Conservation (phyloP, 1,140 invertebrate genomes). For the Delia radicum region DNA sequence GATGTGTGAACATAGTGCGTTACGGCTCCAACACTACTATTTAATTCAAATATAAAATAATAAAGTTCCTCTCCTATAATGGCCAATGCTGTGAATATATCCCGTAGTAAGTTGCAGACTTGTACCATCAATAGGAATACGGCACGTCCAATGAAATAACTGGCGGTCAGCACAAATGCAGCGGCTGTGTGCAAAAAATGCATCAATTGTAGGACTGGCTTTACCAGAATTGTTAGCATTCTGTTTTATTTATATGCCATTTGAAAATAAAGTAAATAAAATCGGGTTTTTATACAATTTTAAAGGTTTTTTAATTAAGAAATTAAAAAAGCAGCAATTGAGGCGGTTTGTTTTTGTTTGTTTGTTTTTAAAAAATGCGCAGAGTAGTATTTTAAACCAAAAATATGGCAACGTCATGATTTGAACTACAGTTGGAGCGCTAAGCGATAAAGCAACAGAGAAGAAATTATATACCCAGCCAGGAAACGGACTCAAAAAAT, state of each 20-base stretch:
- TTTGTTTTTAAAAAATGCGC: background rate
- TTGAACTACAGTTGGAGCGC: background rate
- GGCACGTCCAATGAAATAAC: conserved; percentile 11
- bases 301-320: background rate
- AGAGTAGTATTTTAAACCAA: background rate
- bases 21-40: background rate
- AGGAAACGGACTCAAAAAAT: no score
- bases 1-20: background rate
- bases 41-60: conserved; percentile 3
- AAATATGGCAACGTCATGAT: background rate
- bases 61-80: conserved; percentile 16
- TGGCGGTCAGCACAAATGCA: background rate
- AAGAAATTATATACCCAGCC: no score
- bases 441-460: background rate
- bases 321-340: background rate
- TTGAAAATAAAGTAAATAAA: background rate
- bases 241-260: background rate
- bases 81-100: background rate
- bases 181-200: background rate
- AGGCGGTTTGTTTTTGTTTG: background rate
- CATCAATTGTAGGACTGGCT: background rate
- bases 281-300: background rate
- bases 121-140: background rate
- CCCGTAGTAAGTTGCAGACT: background rate
- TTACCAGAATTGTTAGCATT: background rate